Evolutionary conservation across 2,888 invertebrate species (phyloP), one percentile per base, ranked within the genome.

Genomic region (Anticlea derivata): DNA sequence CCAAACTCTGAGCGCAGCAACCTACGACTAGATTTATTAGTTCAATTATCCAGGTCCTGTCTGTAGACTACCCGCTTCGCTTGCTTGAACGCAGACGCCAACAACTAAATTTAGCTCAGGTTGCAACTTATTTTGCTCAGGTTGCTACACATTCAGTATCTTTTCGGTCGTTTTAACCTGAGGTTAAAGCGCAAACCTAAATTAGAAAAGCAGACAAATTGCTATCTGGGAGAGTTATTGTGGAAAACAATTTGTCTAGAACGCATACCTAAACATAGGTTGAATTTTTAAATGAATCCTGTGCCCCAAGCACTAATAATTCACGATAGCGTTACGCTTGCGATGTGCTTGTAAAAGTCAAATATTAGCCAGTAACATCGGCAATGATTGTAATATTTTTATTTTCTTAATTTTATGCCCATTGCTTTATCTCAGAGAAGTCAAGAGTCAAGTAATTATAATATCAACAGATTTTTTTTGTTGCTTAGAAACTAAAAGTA

Each of bases 1-100:
- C 47, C 34, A 38, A 43, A 43, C 79, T 70, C 73, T 73, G 72
- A 65, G 74, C 75, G 76, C 76, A 79, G 82, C 55, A 78, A 80
- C 83, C 46, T 47, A 77, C 70, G 78, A 74, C 80, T 80, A 86
- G 88, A 89, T 89, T 88, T 89, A 89, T 88, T 88, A 84, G 86
- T 87, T 88, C 88, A 88, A 89, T 89, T 89, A 89, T 82, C 86
- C 78, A 74, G 73, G 70, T 73, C 76, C 78, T 85, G 84, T 37
- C 17, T 41, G 49, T 41, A 53, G 44, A 44, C 48, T 83, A 78
- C 71, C 66, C 74, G 80, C 79, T 72, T 67, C 75, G 81, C 83
- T 82, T 80, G 78, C 83, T 80, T 78, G 80, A 77, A 67, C 79
- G 76, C 79, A 80, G 80, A 82, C 82, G 78, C 84, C 80, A 81